Evolutionary conservation across 1,140 invertebrate species (phyloP).

Genomic region (Melitaea cinxia): DNA sequence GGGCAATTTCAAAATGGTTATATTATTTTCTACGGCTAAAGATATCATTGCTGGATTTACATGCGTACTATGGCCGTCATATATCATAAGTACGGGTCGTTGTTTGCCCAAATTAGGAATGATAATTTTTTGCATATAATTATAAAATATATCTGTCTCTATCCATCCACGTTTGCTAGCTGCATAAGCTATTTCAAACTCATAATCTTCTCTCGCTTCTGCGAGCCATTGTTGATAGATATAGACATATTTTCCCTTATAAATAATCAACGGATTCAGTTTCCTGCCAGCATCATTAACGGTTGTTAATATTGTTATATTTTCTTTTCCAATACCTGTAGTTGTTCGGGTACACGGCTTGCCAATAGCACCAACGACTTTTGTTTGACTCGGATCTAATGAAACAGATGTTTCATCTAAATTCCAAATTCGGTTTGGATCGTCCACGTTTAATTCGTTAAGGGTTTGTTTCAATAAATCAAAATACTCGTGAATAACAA

Average conservation of each 20-base stretch:
- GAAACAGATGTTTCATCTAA: constrained; percentile 33
- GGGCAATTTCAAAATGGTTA: constrained; percentile 36
- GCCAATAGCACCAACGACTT: constrained; percentile 26
- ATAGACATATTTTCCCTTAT: constrained; percentile 43
- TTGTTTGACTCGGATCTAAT: constrained; percentile 35
- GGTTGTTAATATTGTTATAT: constrained; percentile 57
- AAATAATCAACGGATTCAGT: constrained; percentile 59
- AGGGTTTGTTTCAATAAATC: constrained; percentile 26
- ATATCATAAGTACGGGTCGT: constrained; percentile 28
- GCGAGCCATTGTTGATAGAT: constrained; percentile 3
- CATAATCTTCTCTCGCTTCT: constrained; percentile 22
- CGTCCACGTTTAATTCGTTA: constrained; percentile 14
- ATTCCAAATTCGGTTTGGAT: constrained; percentile 33
- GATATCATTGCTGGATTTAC: constrained; percentile 21
- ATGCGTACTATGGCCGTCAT: constrained; percentile 34
- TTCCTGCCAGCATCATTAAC: constrained; percentile 56
- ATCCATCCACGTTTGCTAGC: constrained; percentile 33
- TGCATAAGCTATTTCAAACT: constrained; percentile 38
- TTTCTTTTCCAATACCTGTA: constrained; percentile 51
- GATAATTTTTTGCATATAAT: constrained; percentile 30
- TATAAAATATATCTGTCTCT: constrained; percentile 33
- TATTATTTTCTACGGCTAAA: constrained; percentile 18
- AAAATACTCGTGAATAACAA: constrained; percentile 21
- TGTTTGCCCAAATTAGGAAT: constrained; percentile 23
- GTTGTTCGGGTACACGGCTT: constrained; percentile 40